These are phyloP conservation scores for Cariama cristata DNA, from an alignment of 2,113 vertebrate species.

Conservation along the genomic window DNA sequence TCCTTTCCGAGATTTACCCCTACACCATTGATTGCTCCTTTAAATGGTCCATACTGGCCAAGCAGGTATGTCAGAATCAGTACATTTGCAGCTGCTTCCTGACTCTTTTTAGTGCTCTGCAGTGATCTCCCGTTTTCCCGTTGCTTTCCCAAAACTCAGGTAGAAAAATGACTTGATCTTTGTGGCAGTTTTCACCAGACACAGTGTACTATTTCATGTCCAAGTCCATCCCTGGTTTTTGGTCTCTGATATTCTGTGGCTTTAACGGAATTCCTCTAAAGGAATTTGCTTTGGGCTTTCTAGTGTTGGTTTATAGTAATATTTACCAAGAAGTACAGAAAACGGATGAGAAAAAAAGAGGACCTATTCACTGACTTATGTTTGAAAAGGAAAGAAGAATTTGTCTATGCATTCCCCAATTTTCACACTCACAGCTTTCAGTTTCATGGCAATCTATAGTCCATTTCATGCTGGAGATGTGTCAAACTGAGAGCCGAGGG, in stretches of 20 bases:
- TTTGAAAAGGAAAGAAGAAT: slow-evolving; percentile 20
- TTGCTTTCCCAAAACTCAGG: not conserved
- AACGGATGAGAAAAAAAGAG: not conserved
- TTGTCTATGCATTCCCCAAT: slow-evolving; percentile 32
- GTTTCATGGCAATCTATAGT: slow-evolving; percentile 47
- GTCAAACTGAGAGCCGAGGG: not conserved
- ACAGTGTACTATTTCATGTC: not conserved
- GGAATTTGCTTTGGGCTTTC: not conserved
- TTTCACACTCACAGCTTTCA: slow-evolving; percentile 33
- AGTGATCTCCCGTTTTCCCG: not conserved
- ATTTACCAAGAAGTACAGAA: slow-evolving; percentile 30
- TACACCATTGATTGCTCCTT: not conserved
- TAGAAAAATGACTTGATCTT: not conserved
- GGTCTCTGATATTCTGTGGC: not conserved
- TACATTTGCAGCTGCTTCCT: not conserved
- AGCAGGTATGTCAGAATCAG: not conserved
- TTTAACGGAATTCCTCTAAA: not conserved
- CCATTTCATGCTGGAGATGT: slow-evolving; percentile 49
- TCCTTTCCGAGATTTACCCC: not conserved
- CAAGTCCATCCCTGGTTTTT: not conserved
- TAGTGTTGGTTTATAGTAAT: not conserved
- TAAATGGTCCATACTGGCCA: not conserved
- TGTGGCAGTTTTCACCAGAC: not conserved
- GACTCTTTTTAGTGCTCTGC: not conserved
- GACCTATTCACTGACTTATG: not conserved